A percentile compares a stretch with the other conserved stretches of the same genome.
These are phyloP conservation scores for Colletes collaris DNA, from an alignment of 2,888 invertebrate species.

Conservation along the genomic window DNA sequence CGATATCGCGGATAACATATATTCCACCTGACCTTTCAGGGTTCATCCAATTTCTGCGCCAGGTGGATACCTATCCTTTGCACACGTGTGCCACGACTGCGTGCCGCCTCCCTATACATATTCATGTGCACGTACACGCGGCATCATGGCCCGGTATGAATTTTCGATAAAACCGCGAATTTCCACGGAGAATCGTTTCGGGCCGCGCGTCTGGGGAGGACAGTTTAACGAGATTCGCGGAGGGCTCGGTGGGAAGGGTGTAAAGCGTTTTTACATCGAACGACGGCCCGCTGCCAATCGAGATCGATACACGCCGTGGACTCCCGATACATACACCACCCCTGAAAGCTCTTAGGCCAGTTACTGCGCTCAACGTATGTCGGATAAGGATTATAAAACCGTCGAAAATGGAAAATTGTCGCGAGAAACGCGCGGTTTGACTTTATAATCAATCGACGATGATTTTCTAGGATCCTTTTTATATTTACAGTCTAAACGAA, in stretches of 20 bases:
- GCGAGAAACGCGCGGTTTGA: no score
- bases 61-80: slow-evolving; percentile 31
- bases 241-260: slow-evolving; percentile 31
- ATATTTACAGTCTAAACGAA: no score
- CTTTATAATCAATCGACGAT: no score
- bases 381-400: no score
- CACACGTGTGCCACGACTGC: background rate
- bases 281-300: slow-evolving; percentile 44
- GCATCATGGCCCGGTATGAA: slow-evolving; percentile 56
- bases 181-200: slow-evolving; percentile 63
- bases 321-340: slow-evolving; percentile 21
- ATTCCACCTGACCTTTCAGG: slow-evolving; percentile 55
- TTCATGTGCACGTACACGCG: slow-evolving; percentile 22
- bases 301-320: slow-evolving; percentile 62
- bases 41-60: slow-evolving; percentile 60
- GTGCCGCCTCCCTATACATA: slow-evolving; percentile 1
- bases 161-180: slow-evolving; percentile 72
- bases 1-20: slow-evolving; percentile 41
- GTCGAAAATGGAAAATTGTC: no score
- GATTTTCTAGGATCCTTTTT: no score
- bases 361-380: no score
- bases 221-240: slow-evolving; percentile 70
- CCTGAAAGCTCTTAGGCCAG: no score
- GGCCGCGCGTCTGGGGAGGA: slow-evolving; percentile 62
- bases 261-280: slow-evolving; percentile 50